Base-by-base conservation (phyloP, 1,140 invertebrate genomes). In the Conopomorpha cramerella region DNA sequence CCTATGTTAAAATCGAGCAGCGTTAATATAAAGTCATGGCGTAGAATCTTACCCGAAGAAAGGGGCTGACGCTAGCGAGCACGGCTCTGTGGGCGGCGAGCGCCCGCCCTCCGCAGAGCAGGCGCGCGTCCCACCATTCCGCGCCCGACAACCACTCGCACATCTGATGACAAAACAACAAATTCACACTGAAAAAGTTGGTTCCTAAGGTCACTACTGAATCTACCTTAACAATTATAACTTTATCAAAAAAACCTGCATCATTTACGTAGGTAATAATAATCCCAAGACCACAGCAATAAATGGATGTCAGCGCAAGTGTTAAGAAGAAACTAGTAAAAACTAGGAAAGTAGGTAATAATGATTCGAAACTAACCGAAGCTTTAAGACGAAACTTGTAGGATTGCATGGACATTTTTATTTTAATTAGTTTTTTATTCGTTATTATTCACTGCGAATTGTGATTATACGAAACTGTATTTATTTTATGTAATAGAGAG, bases 61-160 rank as follows among this genome's bases (percentile, higher is more conserved):
- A 76, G n/a, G 40, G 40, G 49, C 71, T 76, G 16, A 63, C 71
- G 33, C 63, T 67, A 12, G 71, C 68, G 2, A 76, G 51, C 2
- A 72, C 71, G 4, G 55, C 53, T 7, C 64, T 55, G 38, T 76
- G 71, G 4, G 67, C 67, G 17, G 43, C 54, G 39, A 71, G 70
- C 16, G 52, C 39, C 6, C 52, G 52, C 4, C 60, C 64, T 8
- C 53, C 46, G 35, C 64, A 70, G 15, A 55, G 27, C 3, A 76
- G 45, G 27, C 51, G 50, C 30, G 67, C 71, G 43, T 76, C 71
- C 45, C 55, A 64, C 67, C 67, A 76, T 23, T 57, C 53, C 10
- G 34, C 43, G 23, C 37, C 41, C 8, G 60, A 54, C 28, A 72
- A 34, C 63, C 65, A 74, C 38, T 68, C 54, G 36, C 60, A 60